Base-by-base conservation (phyloP, 2,797 vertebrate genomes). In the Mustela erminea region DNA sequence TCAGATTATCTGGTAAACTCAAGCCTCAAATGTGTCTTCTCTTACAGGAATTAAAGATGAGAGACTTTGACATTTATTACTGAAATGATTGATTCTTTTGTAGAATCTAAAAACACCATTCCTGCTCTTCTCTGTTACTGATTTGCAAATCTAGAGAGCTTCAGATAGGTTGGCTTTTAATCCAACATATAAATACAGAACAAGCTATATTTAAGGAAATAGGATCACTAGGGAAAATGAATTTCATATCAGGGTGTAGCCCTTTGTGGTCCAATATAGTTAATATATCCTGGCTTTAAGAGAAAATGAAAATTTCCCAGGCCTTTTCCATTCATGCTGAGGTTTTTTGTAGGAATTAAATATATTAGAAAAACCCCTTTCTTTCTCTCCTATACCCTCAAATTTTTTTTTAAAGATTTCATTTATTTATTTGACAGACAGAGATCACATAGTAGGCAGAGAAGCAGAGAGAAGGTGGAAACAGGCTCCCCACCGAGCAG, bases 61-160 rank as follows among this genome's bases (percentile, higher is more conserved):
- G 18, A 91, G 17, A 92, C 11, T 29, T 87, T 95, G 84, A 91
- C 43, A 46, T 91, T 87, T 93, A 64, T 92, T 93, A 75, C 32
- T 54, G 6, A 46, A 85, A 86, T 96, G 80, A 92, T 84, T 92
- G 29, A 93, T 90, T 90, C 14, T 78, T 84, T 75, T 27, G 20
- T 70, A 14, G 15, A 52, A 43, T 92, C 27, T 90, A 78, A 93
- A 91, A 68, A 38, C 25, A 96, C n/a, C n/a, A 68, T 29, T n/a
- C 21, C 87, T 74, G 2, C 2, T 77, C 56, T 64, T 15, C 29
- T 86, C 52, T 72, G 7, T 75, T 96, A 35, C 17, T 94, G 60
- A 90, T 92, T 90, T 92, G 38, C 9, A 92, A 90, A 87, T 23
- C 49, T 84, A 8, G 41, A 64, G 27, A 80, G 2, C 38, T 75